phyloP scores from a whole-genome alignment of 2,888 invertebrate species.

The Yponomeuta malinellus region DNA sequence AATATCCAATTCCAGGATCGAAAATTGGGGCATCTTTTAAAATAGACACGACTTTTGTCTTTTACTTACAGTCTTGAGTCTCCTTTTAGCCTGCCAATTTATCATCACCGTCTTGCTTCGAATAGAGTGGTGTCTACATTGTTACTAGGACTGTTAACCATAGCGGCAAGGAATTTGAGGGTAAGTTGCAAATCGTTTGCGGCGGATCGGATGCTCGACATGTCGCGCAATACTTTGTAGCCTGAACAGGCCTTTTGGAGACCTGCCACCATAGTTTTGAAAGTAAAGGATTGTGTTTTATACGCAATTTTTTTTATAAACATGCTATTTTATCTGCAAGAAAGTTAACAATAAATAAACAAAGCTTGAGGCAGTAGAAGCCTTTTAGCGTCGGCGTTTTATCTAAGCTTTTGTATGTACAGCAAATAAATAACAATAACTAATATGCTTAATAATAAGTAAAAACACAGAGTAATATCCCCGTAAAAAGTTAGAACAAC shows the following conservation, averaged over 20 bases:
- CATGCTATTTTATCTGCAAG: neutral
- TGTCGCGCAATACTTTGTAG: neutral
- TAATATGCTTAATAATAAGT: neutral
- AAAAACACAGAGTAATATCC: neutral
- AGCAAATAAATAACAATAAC: conserved; percentile 1
- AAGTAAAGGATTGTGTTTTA: neutral
- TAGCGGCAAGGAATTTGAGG: too few species aligned
- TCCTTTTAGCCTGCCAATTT: too few species aligned
- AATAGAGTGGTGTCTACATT: too few species aligned
- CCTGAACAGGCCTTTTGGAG: too few species aligned
- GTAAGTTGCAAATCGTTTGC: too few species aligned
- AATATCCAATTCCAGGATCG: too few species aligned
- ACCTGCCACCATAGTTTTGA: neutral
- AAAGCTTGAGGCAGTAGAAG: neutral
- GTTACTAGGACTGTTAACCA: too few species aligned
- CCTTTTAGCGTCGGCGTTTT: neutral
- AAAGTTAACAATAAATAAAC: neutral
- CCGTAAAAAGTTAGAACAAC: neutral
- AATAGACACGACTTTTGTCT: too few species aligned
- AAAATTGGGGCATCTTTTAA: too few species aligned
- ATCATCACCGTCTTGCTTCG: too few species aligned
- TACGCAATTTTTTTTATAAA: neutral
- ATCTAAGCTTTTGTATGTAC: conserved; percentile 16
- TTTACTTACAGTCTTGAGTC: too few species aligned
- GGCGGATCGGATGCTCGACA: conserved; percentile 17